A percentile compares a stretch with the other conserved stretches of the same genome.
phyloP scores from a whole-genome alignment of 2,888 invertebrate genomes.

The Nomada fabriciana region DNA sequence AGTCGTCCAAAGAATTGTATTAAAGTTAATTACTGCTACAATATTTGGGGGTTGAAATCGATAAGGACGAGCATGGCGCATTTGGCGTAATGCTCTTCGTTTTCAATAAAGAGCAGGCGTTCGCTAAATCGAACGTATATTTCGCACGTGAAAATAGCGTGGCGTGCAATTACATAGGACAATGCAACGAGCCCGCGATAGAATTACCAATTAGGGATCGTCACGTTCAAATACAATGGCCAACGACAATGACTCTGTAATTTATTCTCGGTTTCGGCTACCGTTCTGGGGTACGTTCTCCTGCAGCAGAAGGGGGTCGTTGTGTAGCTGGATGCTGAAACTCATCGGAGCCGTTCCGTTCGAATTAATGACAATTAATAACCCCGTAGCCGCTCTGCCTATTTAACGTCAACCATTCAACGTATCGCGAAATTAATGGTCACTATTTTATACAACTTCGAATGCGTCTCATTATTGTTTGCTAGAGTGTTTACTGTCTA shows the following conservation, averaged over 20 bases:
- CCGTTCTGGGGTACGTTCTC: slow-evolving; percentile 22
- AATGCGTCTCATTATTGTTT: neutral
- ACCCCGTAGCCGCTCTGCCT: slow-evolving; percentile 22
- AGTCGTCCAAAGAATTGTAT: no score
- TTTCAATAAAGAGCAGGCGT: slow-evolving; percentile 17
- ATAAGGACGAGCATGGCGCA: no score
- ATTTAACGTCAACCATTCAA: slow-evolving; percentile 24
- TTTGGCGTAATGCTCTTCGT: neutral
- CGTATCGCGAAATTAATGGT: neutral
- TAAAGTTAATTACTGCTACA: no score
- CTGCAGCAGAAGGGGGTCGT: slow-evolving; percentile 40
- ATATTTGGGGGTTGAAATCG: neutral
- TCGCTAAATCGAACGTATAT: slow-evolving; percentile 42
- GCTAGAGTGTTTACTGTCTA: no score
- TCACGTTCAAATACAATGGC: slow-evolving; percentile 79
- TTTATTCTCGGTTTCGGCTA: slow-evolving; percentile 75
- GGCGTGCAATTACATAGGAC: slow-evolving; percentile 52
- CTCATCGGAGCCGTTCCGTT: slow-evolving; percentile 46
- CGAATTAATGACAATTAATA: slow-evolving; percentile 72
- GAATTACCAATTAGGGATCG: slow-evolving; percentile 79
- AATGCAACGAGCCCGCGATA: slow-evolving; percentile 46
- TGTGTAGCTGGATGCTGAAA: slow-evolving; percentile 32
- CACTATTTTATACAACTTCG: neutral
- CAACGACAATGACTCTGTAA: slow-evolving; percentile 77
- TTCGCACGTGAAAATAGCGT: slow-evolving; percentile 41